Evolutionary conservation across 2,113 vertebrate species (phyloP).

Genomic region (Xiphorhynchus elegans): DNA sequence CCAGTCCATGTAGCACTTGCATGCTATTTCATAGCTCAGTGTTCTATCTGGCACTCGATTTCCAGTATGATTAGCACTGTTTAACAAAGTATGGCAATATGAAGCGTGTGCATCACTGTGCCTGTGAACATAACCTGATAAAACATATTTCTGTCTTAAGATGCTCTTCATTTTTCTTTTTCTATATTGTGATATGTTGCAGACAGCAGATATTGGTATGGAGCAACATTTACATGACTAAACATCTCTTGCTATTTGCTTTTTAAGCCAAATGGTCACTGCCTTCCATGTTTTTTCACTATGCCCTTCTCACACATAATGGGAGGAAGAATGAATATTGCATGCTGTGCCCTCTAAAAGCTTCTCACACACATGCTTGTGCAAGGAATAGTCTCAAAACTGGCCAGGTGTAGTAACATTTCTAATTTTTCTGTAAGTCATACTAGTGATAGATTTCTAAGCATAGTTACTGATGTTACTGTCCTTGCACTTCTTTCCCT

Average conservation of each 20-base stretch:
- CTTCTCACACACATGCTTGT: background rate
- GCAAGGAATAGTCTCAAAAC: background rate
- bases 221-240: background rate
- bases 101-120: background rate
- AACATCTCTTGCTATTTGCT: background rate
- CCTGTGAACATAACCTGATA: background rate
- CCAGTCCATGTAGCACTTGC: background rate
- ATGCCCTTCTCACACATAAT: background rate
- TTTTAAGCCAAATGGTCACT: background rate
- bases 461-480: background rate
- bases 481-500: background rate
- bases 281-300: background rate
- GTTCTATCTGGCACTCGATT: background rate
- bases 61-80: background rate
- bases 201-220: background rate
- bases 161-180: background rate
- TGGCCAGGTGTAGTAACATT: background rate
- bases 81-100: background rate
- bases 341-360: background rate
- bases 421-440: rapidly evolving
- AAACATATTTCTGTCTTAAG: background rate
- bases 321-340: background rate
- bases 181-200: background rate
- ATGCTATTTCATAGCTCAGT: background rate
- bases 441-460: background rate